Evolutionary conservation across 1,140 invertebrate genomes (phyloP), one percentile per base, ranked within the genome.

Genomic region (Hypsibius dujardini): DNA sequence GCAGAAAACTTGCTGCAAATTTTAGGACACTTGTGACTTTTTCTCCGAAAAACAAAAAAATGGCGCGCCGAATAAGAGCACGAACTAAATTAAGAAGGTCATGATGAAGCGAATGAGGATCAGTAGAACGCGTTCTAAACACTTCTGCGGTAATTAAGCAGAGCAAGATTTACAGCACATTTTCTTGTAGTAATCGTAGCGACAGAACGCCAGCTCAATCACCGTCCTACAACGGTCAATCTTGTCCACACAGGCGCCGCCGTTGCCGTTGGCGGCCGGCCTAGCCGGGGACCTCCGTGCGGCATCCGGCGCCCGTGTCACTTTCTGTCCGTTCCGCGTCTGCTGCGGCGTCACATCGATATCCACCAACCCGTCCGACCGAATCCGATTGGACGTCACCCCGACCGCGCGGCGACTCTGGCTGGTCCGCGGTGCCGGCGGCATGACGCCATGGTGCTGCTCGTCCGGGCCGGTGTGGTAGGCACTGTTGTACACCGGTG

Each of bases 101-200:
- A 28, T 28, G 28, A 28, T 28, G 28, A 28, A 28, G 28, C 28
- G 28, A 28, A 28, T 28, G 28, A 28, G 28, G 28, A 28, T 28
- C 28, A 28, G 28, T 28, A 28, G 28, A 28, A 28, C 28, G 28
- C 28, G 28, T 28, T 28, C 28, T 28, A 28, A 28, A 28, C 28
- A 28, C 28, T 28, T 28, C 28, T 28, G 28, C 28, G 28, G 28
- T 28, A 28, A 28, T 28, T 28, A 28, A 28, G 12, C 62, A 7
- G 62, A 12, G 42, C 62, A 67, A 7, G 62, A 67, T 42, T 67
- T 67, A 45, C 62, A 67, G 62, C 62, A 67, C 62, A 67, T 67
- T 45, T 67, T 67, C 62, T 67, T 67, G 62, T 67, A 67, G 42
- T 67, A 67, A 42, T 67, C 62, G 42, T 67, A 67, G 12, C 62